Conservation (phyloP, 2,888 invertebrate species). For the Kryphioiulus occultus region DNA sequence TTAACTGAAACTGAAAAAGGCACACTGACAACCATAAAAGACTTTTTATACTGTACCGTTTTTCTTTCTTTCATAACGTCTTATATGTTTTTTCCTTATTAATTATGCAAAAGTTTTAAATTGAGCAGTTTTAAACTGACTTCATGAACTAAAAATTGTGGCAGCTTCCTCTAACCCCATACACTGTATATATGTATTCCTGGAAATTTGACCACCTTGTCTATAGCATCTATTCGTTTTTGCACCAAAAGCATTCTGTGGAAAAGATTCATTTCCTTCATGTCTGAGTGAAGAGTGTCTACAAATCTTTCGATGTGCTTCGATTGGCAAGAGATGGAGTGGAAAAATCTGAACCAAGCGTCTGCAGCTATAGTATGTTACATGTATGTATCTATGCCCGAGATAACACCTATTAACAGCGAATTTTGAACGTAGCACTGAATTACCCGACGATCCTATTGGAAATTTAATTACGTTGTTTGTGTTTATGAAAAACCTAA, state of each 20-base stretch:
- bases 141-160: no score
- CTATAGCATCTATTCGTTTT: neutral
- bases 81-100: no score
- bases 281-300: neutral
- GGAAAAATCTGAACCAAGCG: neutral
- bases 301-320: neutral
- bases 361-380: neutral
- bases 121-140: no score
- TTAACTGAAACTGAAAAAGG: no score
- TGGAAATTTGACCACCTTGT: no score
- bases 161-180: no score
- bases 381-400: neutral
- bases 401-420: neutral
- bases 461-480: constrained; percentile 14
- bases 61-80: no score
- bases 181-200: no score
- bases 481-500: constrained; percentile 30
- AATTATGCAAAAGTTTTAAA: no score
- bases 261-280: neutral
- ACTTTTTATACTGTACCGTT: no score
- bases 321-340: neutral
- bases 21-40: no score
- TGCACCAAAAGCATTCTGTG: neutral
- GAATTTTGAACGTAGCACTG: neutral
- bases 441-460: neutral